Base-by-base conservation (phyloP, 2,797 vertebrate species). In the Bradypodion pumilum region DNA sequence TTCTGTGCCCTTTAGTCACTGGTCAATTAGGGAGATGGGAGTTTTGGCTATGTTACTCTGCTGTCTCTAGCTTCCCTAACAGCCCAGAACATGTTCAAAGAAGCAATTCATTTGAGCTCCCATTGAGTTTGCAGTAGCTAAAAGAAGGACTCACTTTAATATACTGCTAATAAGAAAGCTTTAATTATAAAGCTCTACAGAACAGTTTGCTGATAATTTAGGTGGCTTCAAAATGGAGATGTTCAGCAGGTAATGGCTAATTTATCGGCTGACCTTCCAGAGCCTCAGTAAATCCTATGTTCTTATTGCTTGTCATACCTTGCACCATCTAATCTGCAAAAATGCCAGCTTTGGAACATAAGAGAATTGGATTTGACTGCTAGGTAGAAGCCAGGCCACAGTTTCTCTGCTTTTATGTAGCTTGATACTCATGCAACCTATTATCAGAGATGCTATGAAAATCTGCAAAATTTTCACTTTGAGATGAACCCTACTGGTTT, bases 21-120 rank as follows among this genome's bases (percentile, higher is more conserved):
- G 76, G 78, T 90, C 91, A 90, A 91, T 94, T 93, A 91, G 87
- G 81, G 70, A 91, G 86, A 91, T 90, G 88, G 89, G 73, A 85
- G 40, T 87, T 81, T 83, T 90, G 78, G 78, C 86, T 90, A 52
- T 42, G 78, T 49, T 74, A 65, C 87, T 82, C 68, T 77, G 76
- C 85, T 91, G 86, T 89, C 85, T 89, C 77, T 52, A 23, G 85
- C 85, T 92, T 89, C 59, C 85, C 74, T 76, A 66, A 62, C 81
- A 29, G 84, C 62, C 80, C 85, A 90, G 90, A 92, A 80, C 87
- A 85, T 78, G 52, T 82, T 37, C 76, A 84, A 84, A 42, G 79
- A 85, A 68, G 63, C 79, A 90, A 89, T 91, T 91, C 81, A 89
- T 91, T 86, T 90, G 82, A 90, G 82, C 85, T 79, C 63, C 40